These are phyloP conservation scores for Champsocephalus gunnari DNA, from an alignment of 2,797 vertebrate genomes.

Conservation along the genomic window DNA sequence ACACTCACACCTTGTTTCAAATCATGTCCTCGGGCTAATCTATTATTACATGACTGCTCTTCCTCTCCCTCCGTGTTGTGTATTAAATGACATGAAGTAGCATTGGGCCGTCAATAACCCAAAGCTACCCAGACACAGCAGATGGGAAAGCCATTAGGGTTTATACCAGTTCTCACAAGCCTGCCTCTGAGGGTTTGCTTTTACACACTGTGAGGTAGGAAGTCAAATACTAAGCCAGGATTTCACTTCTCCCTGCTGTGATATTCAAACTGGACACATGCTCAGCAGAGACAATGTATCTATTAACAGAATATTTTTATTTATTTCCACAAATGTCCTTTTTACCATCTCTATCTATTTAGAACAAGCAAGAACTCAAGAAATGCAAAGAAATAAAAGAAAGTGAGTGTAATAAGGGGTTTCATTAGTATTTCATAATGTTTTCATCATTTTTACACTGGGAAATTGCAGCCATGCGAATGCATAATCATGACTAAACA, in stretches of 20 bases:
- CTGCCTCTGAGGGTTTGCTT: conserved; percentile 32
- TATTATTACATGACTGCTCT: conserved; percentile 49
- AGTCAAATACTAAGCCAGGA: conserved; percentile 18
- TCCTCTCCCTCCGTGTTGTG: conserved; percentile 36
- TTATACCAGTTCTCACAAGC: conserved; percentile 23
- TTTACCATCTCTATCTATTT: background rate
- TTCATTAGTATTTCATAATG: conserved; percentile 13
- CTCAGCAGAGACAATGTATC: background rate
- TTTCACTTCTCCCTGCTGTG: background rate
- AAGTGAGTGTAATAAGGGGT: background rate
- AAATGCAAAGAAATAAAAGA: background rate
- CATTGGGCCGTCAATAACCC: background rate
- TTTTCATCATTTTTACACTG: background rate
- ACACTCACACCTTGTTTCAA: conserved; percentile 23
- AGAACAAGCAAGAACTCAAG: too few relatives aligned
- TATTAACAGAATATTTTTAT: background rate
- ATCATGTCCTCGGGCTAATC: conserved; percentile 22
- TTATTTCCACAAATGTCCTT: background rate
- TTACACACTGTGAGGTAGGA: conserved; percentile 28
- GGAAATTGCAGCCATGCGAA: background rate
- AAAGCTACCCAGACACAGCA: conserved; percentile 40
- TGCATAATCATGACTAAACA: background rate
- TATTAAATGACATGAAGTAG: conserved; percentile 58
- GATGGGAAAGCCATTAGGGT: conserved; percentile 62
- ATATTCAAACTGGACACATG: background rate